Evolutionary conservation across 2,888 invertebrate genomes (phyloP), one percentile per base, ranked within the genome.

Genomic region (Notodonta dromedarius): DNA sequence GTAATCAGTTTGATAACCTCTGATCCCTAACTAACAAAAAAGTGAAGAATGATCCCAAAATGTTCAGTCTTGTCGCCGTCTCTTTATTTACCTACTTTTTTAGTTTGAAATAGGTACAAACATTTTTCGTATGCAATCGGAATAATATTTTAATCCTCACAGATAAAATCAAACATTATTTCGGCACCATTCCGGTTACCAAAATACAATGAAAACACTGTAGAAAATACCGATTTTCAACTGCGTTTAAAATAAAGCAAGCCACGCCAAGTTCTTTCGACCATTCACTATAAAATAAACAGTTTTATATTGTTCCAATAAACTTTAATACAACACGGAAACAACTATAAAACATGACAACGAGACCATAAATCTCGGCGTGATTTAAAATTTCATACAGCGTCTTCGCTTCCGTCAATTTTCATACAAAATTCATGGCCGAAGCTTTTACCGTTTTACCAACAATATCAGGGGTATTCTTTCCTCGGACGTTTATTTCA

Each of bases 361-460:
- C 48, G 61, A 57, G 58, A 65, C 75, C 61, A 78, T 82, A 85
- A 83, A 85, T 83, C 76, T 62, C 62, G 52, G 58, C 65, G 65
- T 59, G 70, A 76, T 80, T 85, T 83, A 79, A 85, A 84, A 83
- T 79, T 84, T 78, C 69, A 80, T 74, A 72, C 70, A 70, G 60
- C 73, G 69, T 79, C 81, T 80, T 79, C 74, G 70, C 73, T 73
- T 74, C 74, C 78, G 76, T 82, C 75, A 80, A 80, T 81, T 80
- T 83, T 80, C 78, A 79, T 83, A 77, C 74, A 77, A 83, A 79
- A 82, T 84, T 83, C 79, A 80, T 74, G 67, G 74, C 70, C 77
- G 72, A 76, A 77, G 67, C 67, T 74, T 70, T 76, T 69, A 79
- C 58, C 73, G 66, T 61, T 66, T 62, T 57, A 70, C 67, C 71